Evolutionary conservation across 2,888 invertebrate genomes (phyloP), one percentile per base, ranked within the genome.

Genomic region (Sabatieria punctata): DNA sequence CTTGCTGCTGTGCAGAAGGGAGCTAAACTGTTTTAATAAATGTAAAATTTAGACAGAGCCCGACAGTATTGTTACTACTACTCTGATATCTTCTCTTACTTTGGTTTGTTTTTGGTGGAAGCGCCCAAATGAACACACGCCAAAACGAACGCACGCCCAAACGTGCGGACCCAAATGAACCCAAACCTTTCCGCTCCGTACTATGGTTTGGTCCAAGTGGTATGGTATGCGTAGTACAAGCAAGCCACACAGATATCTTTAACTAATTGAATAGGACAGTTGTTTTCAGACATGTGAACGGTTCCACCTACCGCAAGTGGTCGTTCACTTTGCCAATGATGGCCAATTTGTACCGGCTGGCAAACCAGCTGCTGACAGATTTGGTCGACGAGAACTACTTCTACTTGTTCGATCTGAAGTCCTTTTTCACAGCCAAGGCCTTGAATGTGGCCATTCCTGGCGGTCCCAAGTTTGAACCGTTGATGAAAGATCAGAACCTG

Each of bases 391-490:
- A 85, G 51, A 99, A 99, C 69, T 99, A 93, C 68, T 99, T 95
- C 71, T 97, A 99, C 66, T 74, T 99, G 2, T 99, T 99, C 69
- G 97, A 99, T 69, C 80, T 91, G 18, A 95, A 97, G 71, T 95
- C 95, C 61, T 99, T 99, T 71, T 99, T 97, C 69, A 99, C 97
- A 1, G 97, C 97, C 0, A 99, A 99, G 69, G 97, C 97, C 2
- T 71, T 99, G 46, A 99, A 99, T 65, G 88, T 97, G 83, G 95
- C 97, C 1, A 95, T 99, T 60, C 97, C 97, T 11, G 97, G 97
- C 46, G 97, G 97, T 1, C 97, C 97, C 0, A 99, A 99, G 69
- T 99, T 99, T 72, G 97, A 99, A 67, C 97, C 97, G 0, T 72
- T 99, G 4, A 89, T 99, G 19, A 99, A 99, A 64, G 97, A 97